A percentile compares a stretch with the other conserved stretches of the same genome.
These are phyloP conservation scores for Daubentonia madagascariensis DNA, from an alignment of 2,113 vertebrate genomes.

Conservation along the genomic window DNA sequence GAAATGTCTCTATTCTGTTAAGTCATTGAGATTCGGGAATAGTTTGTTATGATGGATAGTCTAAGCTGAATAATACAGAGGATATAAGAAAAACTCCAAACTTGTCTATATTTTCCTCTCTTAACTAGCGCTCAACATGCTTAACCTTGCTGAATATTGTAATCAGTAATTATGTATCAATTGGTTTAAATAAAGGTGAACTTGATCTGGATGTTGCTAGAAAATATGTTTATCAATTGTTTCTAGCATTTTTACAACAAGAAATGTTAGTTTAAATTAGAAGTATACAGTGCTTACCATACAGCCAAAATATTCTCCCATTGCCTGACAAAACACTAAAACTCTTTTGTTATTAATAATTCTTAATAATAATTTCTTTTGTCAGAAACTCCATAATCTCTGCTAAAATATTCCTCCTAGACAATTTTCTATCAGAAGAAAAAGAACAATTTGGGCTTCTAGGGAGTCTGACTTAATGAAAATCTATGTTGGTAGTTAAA, in stretches of 20 bases:
- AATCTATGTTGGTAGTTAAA: conserved; percentile 29
- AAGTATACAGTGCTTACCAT: background rate
- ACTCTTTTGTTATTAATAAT: background rate
- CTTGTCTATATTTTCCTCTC: background rate
- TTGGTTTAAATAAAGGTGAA: background rate
- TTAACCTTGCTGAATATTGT: background rate
- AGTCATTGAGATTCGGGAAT: background rate
- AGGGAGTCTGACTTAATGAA: conserved; percentile 37
- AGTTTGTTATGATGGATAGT: background rate
- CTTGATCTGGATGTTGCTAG: background rate
- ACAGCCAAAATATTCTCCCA: background rate
- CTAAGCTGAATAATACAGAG: background rate
- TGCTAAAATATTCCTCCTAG: background rate
- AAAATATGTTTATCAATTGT: background rate
- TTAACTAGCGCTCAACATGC: background rate
- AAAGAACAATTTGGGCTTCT: background rate
- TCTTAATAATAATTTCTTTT: background rate
- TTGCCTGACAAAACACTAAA: background rate
- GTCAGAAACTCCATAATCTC: background rate
- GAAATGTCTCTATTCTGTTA: background rate
- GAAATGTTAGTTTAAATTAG: background rate
- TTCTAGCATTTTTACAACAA: background rate
- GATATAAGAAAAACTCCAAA: background rate
- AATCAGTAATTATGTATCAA: background rate
- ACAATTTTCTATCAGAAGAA: background rate